These are phyloP conservation scores for Lycophotia porphyrea DNA, from an alignment of 2,888 invertebrate genomes.

Conservation along the genomic window DNA sequence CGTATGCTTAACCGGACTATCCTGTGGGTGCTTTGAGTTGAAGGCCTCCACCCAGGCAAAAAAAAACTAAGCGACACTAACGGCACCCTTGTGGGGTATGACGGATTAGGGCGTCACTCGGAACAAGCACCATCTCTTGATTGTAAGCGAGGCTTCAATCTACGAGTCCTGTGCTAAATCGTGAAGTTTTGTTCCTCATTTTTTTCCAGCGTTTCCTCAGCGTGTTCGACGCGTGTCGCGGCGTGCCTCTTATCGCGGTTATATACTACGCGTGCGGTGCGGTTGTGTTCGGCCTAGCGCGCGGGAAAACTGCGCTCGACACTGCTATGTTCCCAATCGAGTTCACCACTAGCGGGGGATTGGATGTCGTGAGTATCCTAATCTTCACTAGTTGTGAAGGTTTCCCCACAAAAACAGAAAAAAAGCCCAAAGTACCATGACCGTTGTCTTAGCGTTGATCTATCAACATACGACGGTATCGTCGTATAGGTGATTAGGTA, in stretches of 20 bases:
- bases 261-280: slow-evolving; percentile 91
- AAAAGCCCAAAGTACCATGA: not conserved
- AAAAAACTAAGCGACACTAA: not conserved
- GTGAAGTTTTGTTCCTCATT: not conserved
- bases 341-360: slow-evolving; percentile 93
- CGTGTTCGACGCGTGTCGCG: slow-evolving; percentile 82
- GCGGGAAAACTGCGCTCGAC: slow-evolving; percentile 87
- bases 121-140: not conserved
- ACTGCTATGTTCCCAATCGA: slow-evolving; percentile 92
- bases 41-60: not conserved
- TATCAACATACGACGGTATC: not conserved
- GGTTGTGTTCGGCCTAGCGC: slow-evolving; percentile 90
- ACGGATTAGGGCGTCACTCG: not conserved
- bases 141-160: not conserved
- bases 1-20: not conserved
- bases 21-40: not conserved
- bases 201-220: slow-evolving; percentile 71
- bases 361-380: slow-evolving; percentile 87
- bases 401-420: too few species aligned
- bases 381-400: too few species aligned
- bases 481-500: too few species aligned
- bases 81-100: not conserved
- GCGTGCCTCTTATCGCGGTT: slow-evolving; percentile 79
- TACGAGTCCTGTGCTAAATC: not conserved
- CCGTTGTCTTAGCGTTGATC: not conserved